Conservation (phyloP, 2,113 vertebrate species). For the Zosterops japonicus region DNA sequence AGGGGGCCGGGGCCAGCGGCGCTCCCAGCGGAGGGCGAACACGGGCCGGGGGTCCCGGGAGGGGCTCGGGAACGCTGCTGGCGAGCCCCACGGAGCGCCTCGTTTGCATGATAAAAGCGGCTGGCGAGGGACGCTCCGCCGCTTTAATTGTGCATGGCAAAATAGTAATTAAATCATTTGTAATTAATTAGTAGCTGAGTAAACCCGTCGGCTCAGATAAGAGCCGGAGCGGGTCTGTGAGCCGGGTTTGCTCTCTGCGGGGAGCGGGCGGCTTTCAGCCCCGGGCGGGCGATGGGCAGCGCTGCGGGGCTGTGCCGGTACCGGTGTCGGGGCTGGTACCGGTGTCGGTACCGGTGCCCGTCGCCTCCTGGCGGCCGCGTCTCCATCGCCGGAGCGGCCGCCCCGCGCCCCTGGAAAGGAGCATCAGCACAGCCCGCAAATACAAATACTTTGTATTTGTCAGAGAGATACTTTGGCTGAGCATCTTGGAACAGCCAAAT, state of each 20-base stretch:
- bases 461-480: not conserved
- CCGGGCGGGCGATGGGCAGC: not conserved
- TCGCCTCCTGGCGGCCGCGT: conserved; percentile 42
- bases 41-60: not conserved
- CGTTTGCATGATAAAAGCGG: conserved; percentile 28
- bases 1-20: not conserved
- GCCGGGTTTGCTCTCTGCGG: not conserved
- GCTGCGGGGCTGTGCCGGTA: not conserved
- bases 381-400: not conserved
- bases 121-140: not conserved
- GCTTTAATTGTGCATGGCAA: conserved; percentile 50
- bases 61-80: not conserved
- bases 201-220: conserved; percentile 3
- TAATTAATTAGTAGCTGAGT: conserved; percentile 67
- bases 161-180: conserved; percentile 72
- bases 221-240: not conserved
- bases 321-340: rapidly evolving
- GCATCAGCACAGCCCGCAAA: not conserved
- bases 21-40: not conserved
- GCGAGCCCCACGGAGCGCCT: not conserved
- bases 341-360: not conserved
- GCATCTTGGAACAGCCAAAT: not conserved
- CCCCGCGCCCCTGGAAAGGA: not conserved
- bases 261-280: not conserved
- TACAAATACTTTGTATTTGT: not conserved